phyloP scores from a whole-genome alignment of 2,797 vertebrate species.

The Micrastur ruficollis region DNA sequence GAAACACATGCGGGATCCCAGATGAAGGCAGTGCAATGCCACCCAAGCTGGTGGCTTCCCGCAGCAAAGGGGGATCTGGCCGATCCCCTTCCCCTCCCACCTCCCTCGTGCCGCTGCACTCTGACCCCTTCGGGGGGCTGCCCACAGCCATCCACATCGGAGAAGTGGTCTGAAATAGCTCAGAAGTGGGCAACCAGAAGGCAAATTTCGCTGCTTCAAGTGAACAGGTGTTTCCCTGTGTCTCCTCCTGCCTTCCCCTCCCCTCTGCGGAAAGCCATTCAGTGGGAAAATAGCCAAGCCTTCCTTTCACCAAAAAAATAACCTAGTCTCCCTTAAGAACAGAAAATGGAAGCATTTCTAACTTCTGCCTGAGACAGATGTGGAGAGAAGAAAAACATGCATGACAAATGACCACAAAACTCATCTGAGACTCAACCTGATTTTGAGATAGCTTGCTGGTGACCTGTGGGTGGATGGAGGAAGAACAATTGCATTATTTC shows the following conservation, averaged over 20 bases:
- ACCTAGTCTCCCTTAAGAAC: not conserved
- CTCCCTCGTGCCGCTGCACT: rapidly evolving
- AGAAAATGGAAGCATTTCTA: not conserved
- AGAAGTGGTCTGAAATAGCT: not conserved
- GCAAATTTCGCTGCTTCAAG: not conserved
- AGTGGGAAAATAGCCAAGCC: not conserved
- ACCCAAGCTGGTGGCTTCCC: not conserved
- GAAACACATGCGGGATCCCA: not conserved
- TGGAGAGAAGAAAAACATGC: not conserved
- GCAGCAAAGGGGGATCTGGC: not conserved
- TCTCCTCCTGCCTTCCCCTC: not conserved
- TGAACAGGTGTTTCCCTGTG: not conserved
- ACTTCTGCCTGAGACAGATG: not conserved
- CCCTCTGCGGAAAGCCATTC: not conserved
- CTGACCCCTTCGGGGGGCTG: not conserved
- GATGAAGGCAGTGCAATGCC: not conserved
- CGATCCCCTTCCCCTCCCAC: not conserved
- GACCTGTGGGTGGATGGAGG: not conserved
- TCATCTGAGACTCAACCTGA: not conserved
- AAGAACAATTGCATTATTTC: not conserved
- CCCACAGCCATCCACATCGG: not conserved
- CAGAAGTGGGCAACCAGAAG: not conserved
- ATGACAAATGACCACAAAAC: not conserved
- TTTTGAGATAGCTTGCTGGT: not conserved
- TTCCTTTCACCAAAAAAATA: not conserved